Base-by-base conservation (phyloP, 1,140 invertebrate species). In the Anastrepha obliqua region DNA sequence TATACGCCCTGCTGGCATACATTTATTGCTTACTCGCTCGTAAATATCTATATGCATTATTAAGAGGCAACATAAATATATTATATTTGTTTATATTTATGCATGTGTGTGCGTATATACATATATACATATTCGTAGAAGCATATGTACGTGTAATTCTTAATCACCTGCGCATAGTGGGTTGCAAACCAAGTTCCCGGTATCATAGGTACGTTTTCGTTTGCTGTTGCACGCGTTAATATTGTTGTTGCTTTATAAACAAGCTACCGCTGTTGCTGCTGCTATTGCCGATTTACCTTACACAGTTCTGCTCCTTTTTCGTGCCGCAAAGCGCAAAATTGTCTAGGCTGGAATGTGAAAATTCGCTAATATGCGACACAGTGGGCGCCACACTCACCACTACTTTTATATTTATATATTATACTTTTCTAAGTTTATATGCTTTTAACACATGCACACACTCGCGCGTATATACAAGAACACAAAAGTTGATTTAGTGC, bases 401-500 rank as follows among this genome's bases (percentile, higher is more conserved):
- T 15, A n/a, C 42, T 74, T 3, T 74, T 74, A 17, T 13, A 42
- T 0, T 8, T 74, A 74, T 47, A 42, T 74, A 6, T 74, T 74
- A 44, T 13, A 62, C 11, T n/a, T 62, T 2, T 62, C 17, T 62
- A 17, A 8, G 55, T 42, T 42, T 20, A 11, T 67, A 29, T 67
- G 7, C 13, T 67, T 29, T 9, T 44, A 3, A 74, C 67, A 17
- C 65, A 70, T 3, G 42, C 29, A 70, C 65, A 17, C 29, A 39
- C 65, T 2, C 0, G 11, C 65, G 39, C 65, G 39, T 39, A 29
- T 42, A 70, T 13, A 42, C 64, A 74, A 44, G 9, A 44, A 74
- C 67, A 74, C 15, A 44, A 74, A 74, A 74, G 67, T 74, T 74
- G 44, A 74, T 74, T 74, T 44, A 74, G 67, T 74, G 67, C 67